phyloP scores from a whole-genome alignment of 2,797 vertebrate species.

The Typhlichthys subterraneus region DNA sequence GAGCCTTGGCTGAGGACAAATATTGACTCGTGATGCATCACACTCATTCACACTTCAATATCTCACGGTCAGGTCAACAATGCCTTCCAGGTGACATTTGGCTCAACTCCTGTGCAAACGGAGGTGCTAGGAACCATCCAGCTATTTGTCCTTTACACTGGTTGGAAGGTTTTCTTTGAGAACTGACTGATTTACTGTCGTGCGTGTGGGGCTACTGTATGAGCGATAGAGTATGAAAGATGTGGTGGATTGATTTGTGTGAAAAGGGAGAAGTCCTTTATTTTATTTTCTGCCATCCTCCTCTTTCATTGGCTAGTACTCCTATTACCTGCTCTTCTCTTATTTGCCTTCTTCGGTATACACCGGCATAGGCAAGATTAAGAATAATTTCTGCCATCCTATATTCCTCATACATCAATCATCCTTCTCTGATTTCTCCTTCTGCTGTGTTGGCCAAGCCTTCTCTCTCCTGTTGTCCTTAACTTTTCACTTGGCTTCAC shows the following conservation, averaged over 20 bases:
- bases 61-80: constrained; percentile 11
- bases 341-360: constrained; percentile 37
- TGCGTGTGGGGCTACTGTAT: too few relatives aligned
- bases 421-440: constrained; percentile 41
- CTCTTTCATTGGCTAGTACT: constrained; percentile 43
- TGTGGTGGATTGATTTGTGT: too few relatives aligned
- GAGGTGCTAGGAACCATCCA: not conserved
- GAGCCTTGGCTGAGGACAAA: not conserved
- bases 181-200: too few relatives aligned
- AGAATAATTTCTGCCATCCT: constrained; percentile 34
- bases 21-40: constrained; percentile 8
- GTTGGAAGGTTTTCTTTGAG: not conserved
- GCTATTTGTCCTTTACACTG: constrained; percentile 11
- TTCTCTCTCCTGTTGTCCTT: constrained; percentile 63
- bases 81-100: not conserved
- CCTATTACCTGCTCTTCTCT: constrained; percentile 40
- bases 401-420: constrained; percentile 3
- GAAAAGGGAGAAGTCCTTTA: not conserved
- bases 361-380: constrained; percentile 34
- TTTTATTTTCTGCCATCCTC: constrained; percentile 26
- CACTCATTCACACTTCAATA: constrained; percentile 10
- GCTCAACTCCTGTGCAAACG: not conserved
- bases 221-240: too few relatives aligned
- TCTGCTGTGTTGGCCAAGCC: constrained; percentile 53
- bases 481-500: constrained; percentile 68